phyloP scores from a whole-genome alignment of 2,113 vertebrate genomes.

The Myxocyprinus asiaticus region DNA sequence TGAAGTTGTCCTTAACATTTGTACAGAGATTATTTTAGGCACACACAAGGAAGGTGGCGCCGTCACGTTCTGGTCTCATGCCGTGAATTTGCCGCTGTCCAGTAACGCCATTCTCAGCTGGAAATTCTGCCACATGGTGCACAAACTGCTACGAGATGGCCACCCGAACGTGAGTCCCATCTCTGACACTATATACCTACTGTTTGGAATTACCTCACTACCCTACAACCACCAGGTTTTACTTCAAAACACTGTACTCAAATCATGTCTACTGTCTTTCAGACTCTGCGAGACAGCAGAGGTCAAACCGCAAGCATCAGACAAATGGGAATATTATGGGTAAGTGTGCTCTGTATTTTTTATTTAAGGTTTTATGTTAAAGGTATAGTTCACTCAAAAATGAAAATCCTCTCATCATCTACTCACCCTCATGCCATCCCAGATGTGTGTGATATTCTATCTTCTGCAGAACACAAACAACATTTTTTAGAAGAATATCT shows the following conservation, averaged over 20 bases:
- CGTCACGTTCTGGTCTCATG: slow-evolving; percentile 88
- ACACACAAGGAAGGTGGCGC: slow-evolving; percentile 91
- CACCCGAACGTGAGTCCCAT: slow-evolving; percentile 84
- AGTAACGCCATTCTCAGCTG: slow-evolving; percentile 92
- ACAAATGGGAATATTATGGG: slow-evolving; percentile 56
- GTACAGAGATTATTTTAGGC: slow-evolving; percentile 81
- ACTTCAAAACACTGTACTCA: too few species aligned
- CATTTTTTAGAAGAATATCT: too few species aligned
- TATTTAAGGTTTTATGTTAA: neutral
- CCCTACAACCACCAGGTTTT: neutral
- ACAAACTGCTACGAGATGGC: slow-evolving; percentile 91
- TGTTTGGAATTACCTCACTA: neutral
- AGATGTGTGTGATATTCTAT: too few species aligned
- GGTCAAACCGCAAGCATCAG: slow-evolving; percentile 46
- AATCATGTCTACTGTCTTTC: neutral
- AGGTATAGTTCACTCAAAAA: too few species aligned
- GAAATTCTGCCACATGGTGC: slow-evolving; percentile 97
- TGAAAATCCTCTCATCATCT: too few species aligned
- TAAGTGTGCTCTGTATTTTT: slow-evolving; percentile 14
- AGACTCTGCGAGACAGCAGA: slow-evolving; percentile 50
- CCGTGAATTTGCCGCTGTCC: slow-evolving; percentile 86
- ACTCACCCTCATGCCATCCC: too few species aligned
- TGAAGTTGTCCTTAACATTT: slow-evolving; percentile 74
- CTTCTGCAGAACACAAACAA: too few species aligned
- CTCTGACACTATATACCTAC: neutral